Evolutionary conservation across 2,888 invertebrate genomes (phyloP).

Genomic region (Eristalinus sepulchralis): DNA sequence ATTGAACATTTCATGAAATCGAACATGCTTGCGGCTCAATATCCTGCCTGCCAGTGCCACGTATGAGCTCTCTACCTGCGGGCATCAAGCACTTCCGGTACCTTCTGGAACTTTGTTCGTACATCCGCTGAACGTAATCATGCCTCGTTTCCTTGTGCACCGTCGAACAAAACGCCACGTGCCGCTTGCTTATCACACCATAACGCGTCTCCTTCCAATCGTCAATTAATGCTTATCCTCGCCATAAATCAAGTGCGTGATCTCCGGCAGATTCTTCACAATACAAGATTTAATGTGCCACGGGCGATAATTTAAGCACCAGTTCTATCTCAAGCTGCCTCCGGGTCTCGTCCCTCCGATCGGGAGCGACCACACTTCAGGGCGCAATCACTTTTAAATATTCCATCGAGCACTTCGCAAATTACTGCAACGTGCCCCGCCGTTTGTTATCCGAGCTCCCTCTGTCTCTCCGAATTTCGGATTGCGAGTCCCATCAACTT

Average conservation of each 20-base stretch:
- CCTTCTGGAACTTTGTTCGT: not conserved
- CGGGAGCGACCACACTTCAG: not conserved
- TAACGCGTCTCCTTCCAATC: not conserved
- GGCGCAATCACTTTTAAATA: conserved; percentile 29
- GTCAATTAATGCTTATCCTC: not conserved
- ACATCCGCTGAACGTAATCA: not conserved
- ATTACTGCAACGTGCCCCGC: conserved; percentile 32
- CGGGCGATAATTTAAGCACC: not conserved
- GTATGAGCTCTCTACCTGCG: not conserved
- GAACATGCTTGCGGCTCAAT: not conserved
- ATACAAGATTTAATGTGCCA: not conserved
- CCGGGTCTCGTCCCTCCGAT: too few species aligned
- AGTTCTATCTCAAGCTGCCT: not conserved
- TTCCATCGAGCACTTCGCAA: conserved; percentile 37
- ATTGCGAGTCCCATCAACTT: not conserved
- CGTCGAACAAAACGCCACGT: not conserved
- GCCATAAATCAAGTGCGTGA: not conserved
- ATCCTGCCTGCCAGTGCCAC: not conserved
- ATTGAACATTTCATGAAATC: too few species aligned
- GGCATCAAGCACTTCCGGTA: not conserved
- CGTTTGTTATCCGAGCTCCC: not conserved
- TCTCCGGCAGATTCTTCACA: not conserved
- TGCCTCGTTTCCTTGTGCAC: not conserved
- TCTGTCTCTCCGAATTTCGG: not conserved
- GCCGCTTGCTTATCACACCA: not conserved